Evolutionary conservation across 2,888 invertebrate genomes (phyloP), one percentile per base, ranked within the genome.

Genomic region (Trichogramma evanescens): DNA sequence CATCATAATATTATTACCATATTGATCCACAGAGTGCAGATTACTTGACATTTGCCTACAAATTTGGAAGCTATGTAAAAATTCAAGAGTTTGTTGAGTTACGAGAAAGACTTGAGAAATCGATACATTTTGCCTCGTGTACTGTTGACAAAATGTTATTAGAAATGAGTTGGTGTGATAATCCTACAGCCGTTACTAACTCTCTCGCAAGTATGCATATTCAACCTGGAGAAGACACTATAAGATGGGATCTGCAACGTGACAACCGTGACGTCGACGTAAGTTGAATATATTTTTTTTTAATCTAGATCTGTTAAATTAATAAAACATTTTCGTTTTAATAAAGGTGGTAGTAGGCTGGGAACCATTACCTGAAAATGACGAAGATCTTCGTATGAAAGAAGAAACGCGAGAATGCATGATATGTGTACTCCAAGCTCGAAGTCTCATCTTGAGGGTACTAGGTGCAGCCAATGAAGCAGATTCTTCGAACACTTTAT

Each of bases 31-130:
- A 93, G 91, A 91, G 93, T 71, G 86, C 92, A 53, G 96, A 96
- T 77, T 92, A 94, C 76, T 83, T 96, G 57, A 91, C 94, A 40
- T 88, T 91, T 72, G 91, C 93, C 6, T 96, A 95, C 81, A 95
- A 95, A 74, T 95, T 89, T 79, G 95, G 96, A 8, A 94, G 95
- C 50, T 95, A 95, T 80, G 86, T 89, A 67, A 95, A 95, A 83
- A 84, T 96, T 67, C 86, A 89, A 68, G 95, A 96, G 78, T 90
- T 97, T 75, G 86, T 91, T 71, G 86, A 89, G 72, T 91, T 95
- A 76, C 84, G 89, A 69, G 87, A 88, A 69, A 84, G 90, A 54
- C 80, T 96, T 63, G 87, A 88, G 68, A 87, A 89, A 69, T 95
- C 95, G 66, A 80, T 90, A 59, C 91, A 95, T 79, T 88, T 86